A percentile compares a stretch with the other conserved stretches of the same genome.
phyloP scores from a whole-genome alignment of 2,888 invertebrate genomes.

The Clanis bilineata region DNA sequence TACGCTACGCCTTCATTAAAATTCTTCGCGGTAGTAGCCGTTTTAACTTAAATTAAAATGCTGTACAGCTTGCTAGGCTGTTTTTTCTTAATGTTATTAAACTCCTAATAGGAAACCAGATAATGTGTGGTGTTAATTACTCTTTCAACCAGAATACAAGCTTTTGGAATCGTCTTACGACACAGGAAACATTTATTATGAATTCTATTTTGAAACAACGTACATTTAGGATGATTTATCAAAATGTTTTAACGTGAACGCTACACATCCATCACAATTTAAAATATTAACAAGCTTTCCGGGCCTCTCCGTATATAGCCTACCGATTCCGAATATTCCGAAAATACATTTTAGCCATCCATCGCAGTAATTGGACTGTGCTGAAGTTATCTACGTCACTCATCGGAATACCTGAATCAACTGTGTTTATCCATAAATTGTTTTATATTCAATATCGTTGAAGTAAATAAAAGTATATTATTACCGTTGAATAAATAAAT shows the following conservation, averaged over 20 bases:
- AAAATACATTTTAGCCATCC: slow-evolving; percentile 10
- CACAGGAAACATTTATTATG: neutral
- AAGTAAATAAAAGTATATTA: neutral
- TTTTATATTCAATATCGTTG: neutral
- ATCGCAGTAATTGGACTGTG: slow-evolving; percentile 7
- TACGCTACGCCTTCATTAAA: slow-evolving; percentile 53
- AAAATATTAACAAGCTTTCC: neutral
- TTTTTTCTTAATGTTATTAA: neutral
- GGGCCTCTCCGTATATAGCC: neutral
- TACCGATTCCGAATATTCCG: neutral
- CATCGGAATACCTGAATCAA: neutral
- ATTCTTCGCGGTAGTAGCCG: slow-evolving; percentile 40
- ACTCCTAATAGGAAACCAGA: neutral
- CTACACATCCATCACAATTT: slow-evolving; percentile 8
- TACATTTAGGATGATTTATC: neutral
- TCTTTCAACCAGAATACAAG: neutral
- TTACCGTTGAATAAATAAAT: neutral
- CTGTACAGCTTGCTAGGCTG: neutral
- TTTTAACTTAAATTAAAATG: slow-evolving; percentile 10
- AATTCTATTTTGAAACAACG: neutral
- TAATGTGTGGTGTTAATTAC: neutral
- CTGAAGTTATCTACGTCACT: slow-evolving; percentile 1
- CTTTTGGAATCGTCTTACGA: neutral
- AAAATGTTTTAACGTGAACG: neutral
- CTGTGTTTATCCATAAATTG: neutral